These are phyloP conservation scores for Cheilinus undulatus DNA, from an alignment of 2,113 vertebrate genomes.

Conservation along the genomic window DNA sequence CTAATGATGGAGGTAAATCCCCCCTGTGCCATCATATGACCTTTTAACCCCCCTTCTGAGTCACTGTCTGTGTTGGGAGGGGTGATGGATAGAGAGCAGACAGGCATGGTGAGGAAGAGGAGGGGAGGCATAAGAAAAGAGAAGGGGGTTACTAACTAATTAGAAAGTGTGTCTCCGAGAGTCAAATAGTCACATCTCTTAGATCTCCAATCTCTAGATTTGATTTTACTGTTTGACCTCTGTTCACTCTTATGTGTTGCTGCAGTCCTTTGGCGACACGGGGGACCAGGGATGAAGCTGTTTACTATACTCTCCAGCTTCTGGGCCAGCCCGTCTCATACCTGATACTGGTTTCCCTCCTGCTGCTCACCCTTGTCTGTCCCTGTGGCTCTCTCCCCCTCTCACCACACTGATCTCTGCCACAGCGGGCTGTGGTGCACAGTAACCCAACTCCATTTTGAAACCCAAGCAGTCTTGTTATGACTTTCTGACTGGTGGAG, in stretches of 20 bases:
- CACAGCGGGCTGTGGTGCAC: slow-evolving; percentile 47
- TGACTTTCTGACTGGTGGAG: slow-evolving; percentile 50
- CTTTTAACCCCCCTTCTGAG: slow-evolving; percentile 43
- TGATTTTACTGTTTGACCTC: slow-evolving; percentile 14
- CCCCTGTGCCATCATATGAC: slow-evolving; percentile 42
- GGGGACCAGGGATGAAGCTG: slow-evolving; percentile 42
- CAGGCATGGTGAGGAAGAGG: slow-evolving; percentile 17
- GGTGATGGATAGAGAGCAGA: slow-evolving; percentile 45
- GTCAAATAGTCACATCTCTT: slow-evolving; percentile 25
- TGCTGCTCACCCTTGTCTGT: slow-evolving; percentile 35
- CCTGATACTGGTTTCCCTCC: slow-evolving; percentile 54
- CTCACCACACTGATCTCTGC: slow-evolving; percentile 58
- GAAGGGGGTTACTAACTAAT: slow-evolving; percentile 50
- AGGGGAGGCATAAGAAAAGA: slow-evolving; percentile 27
- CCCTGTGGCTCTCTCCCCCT: slow-evolving; percentile 29
- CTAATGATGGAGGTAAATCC: slow-evolving; percentile 65
- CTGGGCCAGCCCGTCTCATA: slow-evolving; percentile 21
- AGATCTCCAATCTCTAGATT: background rate
- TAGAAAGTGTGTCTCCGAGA: slow-evolving; percentile 30
- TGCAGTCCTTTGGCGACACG: slow-evolving; percentile 26
- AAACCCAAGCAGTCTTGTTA: slow-evolving; percentile 61
- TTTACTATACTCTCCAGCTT: slow-evolving; percentile 46
- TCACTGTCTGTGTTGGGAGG: slow-evolving; percentile 23
- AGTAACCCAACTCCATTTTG: slow-evolving; percentile 71
- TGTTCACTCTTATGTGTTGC: slow-evolving; percentile 16